These are phyloP conservation scores for Oscheius sp. DNA, from an alignment of 2,888 invertebrate species.

Conservation along the genomic window DNA sequence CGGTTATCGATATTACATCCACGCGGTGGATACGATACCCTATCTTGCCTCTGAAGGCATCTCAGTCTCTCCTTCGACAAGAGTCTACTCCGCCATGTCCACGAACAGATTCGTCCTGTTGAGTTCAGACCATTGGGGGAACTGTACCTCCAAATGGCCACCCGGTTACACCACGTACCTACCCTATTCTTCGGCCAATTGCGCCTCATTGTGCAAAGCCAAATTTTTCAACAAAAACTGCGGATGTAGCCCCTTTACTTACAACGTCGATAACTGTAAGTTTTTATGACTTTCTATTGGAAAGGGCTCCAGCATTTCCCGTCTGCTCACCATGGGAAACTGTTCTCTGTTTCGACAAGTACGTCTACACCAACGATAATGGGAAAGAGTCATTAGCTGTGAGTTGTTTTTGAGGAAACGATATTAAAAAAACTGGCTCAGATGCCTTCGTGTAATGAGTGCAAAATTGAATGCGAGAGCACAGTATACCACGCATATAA, in stretches of 20 bases:
- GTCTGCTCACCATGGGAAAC: constrained; percentile 56
- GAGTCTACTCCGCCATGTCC: constrained; percentile 52
- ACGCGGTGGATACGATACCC: constrained; percentile 60
- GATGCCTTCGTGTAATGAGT: constrained; percentile 52
- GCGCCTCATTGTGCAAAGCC: constrained; percentile 56
- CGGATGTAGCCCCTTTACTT: constrained; percentile 60
- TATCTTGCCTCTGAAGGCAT: constrained; percentile 67
- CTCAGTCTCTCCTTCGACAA: constrained; percentile 63
- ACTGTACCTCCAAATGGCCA: constrained; percentile 59
- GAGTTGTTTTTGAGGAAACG: not conserved
- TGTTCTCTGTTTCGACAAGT: constrained; percentile 49
- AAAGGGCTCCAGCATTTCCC: constrained; percentile 43
- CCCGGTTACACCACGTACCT: constrained; percentile 38
- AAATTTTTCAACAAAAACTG: constrained; percentile 52
- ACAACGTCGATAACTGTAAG: constrained; percentile 47
- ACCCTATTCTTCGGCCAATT: constrained; percentile 55
- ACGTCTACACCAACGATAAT: constrained; percentile 2
- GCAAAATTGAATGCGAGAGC: constrained; percentile 52
- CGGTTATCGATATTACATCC: constrained; percentile 69
- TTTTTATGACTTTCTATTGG: not conserved
- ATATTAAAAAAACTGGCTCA: not conserved
- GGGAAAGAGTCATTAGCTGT: constrained; percentile 2
- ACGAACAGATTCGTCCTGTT: constrained; percentile 51
- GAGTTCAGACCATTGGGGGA: constrained; percentile 55
- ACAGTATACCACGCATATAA: constrained; percentile 69